These are phyloP conservation scores for Castor canadensis DNA, from an alignment of 2,113 vertebrate genomes.

Conservation along the genomic window DNA sequence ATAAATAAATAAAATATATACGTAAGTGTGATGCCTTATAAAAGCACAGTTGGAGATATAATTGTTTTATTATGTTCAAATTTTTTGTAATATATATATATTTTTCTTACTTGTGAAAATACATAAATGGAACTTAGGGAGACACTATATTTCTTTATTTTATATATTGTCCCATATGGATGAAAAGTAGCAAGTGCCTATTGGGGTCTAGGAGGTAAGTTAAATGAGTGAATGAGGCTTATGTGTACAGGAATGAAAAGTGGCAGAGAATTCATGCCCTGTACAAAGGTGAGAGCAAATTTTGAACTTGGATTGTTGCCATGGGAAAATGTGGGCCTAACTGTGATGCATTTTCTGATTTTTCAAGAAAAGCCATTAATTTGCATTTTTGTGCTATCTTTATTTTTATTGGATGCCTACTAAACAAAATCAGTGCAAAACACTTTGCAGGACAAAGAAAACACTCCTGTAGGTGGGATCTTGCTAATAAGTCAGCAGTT, in stretches of 20 bases:
- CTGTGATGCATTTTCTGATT: slow-evolving; percentile 19
- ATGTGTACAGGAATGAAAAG: not conserved
- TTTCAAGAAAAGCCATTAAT: slow-evolving; percentile 13
- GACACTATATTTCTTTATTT: not conserved
- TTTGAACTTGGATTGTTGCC: not conserved
- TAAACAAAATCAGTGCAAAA: slow-evolving; percentile 15
- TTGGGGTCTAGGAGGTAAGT: not conserved
- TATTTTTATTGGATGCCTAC: slow-evolving; percentile 8
- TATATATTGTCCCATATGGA: not conserved
- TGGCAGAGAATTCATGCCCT: not conserved
- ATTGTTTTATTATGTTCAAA: not conserved
- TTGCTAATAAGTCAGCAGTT: not conserved
- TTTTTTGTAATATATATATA: slow-evolving; percentile 4
- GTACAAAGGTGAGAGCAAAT: not conserved
- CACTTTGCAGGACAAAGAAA: not conserved
- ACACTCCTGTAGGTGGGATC: not conserved
- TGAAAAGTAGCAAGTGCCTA: not conserved
- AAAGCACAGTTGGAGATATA: not conserved
- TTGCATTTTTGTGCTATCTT: slow-evolving; percentile 13
- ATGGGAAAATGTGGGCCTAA: not conserved
- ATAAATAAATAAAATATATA: not conserved
- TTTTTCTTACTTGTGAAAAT: not conserved
- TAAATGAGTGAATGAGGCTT: not conserved
- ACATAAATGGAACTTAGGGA: not conserved
- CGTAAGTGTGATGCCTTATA: not conserved